phyloP scores from a whole-genome alignment of 1,140 invertebrate species.

The Arctopsyche grandis region DNA sequence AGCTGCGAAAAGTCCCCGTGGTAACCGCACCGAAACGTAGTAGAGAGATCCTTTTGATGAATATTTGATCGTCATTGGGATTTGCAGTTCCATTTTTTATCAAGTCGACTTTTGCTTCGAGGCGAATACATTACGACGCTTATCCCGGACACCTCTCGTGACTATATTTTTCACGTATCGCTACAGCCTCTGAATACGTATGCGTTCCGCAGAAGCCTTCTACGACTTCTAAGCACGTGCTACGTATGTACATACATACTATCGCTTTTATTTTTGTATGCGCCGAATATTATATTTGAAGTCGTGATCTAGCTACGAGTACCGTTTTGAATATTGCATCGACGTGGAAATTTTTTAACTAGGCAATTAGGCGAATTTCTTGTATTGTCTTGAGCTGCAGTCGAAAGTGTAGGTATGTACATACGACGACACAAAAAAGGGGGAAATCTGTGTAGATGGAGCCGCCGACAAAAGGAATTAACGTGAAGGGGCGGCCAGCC shows the following conservation, averaged over 20 bases:
- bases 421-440: background rate
- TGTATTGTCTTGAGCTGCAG: background rate
- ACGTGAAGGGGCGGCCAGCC: constrained; percentile 47
- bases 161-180: constrained; percentile 10
- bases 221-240: background rate
- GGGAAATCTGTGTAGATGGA: constrained; percentile 3
- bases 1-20: constrained; percentile 6
- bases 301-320: background rate
- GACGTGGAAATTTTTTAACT: constrained; percentile 4
- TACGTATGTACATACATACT: too few relatives aligned
- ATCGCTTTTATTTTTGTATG: too few relatives aligned
- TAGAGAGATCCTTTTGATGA: constrained; percentile 49
- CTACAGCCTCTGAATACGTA: background rate
- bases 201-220: background rate
- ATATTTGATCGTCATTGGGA: constrained; percentile 52
- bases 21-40: background rate
- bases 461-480: constrained; percentile 49
- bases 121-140: constrained; percentile 7
- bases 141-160: constrained; percentile 37
- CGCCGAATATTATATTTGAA: background rate
- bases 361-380: constrained; percentile 10
- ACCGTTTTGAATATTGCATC: constrained; percentile 1
- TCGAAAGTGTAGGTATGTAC: too few relatives aligned
- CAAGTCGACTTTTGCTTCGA: background rate
- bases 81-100: constrained; percentile 43